Conservation (phyloP, 2,113 vertebrate species). For the Bubalus kerabau region DNA sequence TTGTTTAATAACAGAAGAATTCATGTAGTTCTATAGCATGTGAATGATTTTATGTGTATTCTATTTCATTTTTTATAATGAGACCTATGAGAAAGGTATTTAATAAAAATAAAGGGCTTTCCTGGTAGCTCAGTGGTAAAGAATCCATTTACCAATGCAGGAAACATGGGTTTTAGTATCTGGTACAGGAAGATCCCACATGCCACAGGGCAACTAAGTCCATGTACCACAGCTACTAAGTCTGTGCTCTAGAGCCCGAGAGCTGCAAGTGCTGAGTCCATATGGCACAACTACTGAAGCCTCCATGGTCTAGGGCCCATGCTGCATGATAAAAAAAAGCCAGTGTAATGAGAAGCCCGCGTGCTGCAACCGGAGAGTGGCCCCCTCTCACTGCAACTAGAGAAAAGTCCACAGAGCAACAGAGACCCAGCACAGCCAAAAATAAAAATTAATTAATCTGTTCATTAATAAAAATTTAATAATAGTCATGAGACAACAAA, state of each 20-base stretch:
- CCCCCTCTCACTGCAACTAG: neutral
- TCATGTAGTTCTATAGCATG: neutral
- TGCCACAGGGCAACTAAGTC: neutral
- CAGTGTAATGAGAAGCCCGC: neutral
- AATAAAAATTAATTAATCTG: neutral
- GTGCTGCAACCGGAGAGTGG: neutral
- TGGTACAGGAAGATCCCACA: neutral
- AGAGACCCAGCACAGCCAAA: neutral
- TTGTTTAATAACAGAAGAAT: neutral
- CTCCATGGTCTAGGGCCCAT: neutral
- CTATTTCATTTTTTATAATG: neutral
- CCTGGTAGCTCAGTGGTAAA: neutral
- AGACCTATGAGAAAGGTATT: neutral
- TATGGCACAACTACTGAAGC: neutral
- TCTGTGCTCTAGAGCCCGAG: neutral
- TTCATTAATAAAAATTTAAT: neutral
- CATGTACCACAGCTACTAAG: neutral
- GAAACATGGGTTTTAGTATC: neutral
- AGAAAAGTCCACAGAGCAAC: neutral
- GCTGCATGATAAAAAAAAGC: neutral
- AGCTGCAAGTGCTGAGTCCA: neutral
- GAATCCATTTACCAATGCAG: neutral
- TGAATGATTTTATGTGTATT: neutral
- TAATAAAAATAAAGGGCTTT: neutral
- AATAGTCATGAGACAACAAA: neutral